Percentiles rank a stretch among this genome's conserved stretches.
phyloP scores from a whole-genome alignment of 2,797 vertebrate genomes.

The Spatula versicolor region DNA sequence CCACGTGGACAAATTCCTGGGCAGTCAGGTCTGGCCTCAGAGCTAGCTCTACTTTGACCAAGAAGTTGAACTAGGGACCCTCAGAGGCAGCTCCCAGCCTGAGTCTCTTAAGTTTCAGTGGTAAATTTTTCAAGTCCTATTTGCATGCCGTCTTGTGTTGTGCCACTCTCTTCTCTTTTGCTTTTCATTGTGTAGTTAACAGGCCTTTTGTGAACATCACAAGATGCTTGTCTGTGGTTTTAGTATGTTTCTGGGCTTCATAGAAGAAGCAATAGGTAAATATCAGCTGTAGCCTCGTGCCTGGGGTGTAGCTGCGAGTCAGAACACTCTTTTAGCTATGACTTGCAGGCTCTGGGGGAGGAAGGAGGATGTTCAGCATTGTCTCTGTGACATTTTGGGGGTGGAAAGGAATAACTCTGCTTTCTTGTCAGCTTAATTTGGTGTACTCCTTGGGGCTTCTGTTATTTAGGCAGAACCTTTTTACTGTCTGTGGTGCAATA shows the following conservation, averaged over 20 bases:
- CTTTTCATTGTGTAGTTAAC: background rate
- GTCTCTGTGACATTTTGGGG: slow-evolving; percentile 28
- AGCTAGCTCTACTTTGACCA: background rate
- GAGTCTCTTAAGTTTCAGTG: background rate
- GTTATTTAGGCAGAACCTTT: slow-evolving; percentile 13
- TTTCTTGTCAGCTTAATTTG: slow-evolving; percentile 17
- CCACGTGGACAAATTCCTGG: background rate
- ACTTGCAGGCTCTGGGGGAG: slow-evolving; percentile 15
- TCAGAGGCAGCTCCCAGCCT: background rate
- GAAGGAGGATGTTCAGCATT: background rate
- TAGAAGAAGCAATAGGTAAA: background rate
- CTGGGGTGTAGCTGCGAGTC: background rate
- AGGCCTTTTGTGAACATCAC: background rate
- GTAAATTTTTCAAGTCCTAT: background rate
- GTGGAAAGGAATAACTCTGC: slow-evolving; percentile 29
- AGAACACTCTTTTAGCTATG: background rate
- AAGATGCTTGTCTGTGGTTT: background rate
- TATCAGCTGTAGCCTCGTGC: background rate
- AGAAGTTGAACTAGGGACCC: background rate
- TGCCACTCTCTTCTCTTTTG: background rate
- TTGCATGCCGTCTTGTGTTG: background rate
- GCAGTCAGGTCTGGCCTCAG: background rate
- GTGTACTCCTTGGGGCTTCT: background rate
- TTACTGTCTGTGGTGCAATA: background rate
- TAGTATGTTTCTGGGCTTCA: background rate